Base-by-base conservation (phyloP, 1,140 invertebrate species). In the Thaumatotibia leucotreta region DNA sequence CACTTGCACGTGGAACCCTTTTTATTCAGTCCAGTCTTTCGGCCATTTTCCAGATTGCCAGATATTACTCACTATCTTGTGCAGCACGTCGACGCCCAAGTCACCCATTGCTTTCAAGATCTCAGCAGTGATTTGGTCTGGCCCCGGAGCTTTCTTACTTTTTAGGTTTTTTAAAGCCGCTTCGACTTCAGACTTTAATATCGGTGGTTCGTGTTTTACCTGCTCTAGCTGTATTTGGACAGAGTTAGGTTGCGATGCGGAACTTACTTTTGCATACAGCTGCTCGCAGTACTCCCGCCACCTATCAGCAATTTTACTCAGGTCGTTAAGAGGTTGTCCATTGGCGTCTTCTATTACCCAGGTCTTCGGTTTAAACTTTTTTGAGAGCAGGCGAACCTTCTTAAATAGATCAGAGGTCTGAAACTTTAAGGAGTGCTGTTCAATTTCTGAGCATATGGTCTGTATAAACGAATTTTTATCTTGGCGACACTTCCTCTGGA, bases 331-430 rank as follows among this genome's bases (percentile, higher is more conserved):
- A 35, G 33, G 20, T 6, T 29, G 23, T 8, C 63, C 52, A 50
- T 49, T 27, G 4, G 11, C 62, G n/a, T 67, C 63, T 33, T 70
- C 54, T 0, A 70, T 64, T 1, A 61, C 52, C 69, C 69, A 67
- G 0, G 69, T 33, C 39, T 70, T 70, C 0, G 65, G 2, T 49
- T 66, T 64, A 14, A 67, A 70, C 11, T 70, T 24, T 17, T 27
- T 64, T 2, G 49, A 45, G 17, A 67, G 27, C 2, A 70, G 14
- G 1, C 68, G 49, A 10, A 70, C 68, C 52, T 70, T 70, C 35
- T 63, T 70, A 23, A 66, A 70, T 2, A 70, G 61, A 11, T 69
- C 68, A 2, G 45, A 61, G 2, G 64, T 63, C 52, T 69, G 64
- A 6, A 66, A 27, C 14, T 64, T 70, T n/a, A 14, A n/a, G n/a